A percentile compares a stretch with the other conserved stretches of the same genome.
These are phyloP conservation scores for Lampris megalopsis DNA, from an alignment of 2,113 vertebrate species.

Conservation along the genomic window DNA sequence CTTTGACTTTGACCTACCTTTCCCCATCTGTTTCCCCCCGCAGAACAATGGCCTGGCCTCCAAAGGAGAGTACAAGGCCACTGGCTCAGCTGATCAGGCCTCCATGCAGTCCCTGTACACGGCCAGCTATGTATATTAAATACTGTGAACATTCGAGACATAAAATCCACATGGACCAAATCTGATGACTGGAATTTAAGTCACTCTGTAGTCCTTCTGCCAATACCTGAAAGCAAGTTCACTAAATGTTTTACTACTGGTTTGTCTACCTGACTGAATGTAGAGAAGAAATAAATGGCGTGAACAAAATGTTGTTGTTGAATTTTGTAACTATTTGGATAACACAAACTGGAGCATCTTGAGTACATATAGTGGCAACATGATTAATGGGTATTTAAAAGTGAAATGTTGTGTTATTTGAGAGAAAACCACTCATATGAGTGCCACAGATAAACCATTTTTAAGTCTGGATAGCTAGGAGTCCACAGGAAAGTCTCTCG, in stretches of 20 bases:
- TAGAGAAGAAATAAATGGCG: conserved; percentile 57
- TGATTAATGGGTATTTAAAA: too few species aligned
- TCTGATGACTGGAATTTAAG: conserved; percentile 15
- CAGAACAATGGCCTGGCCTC: conserved; percentile 93
- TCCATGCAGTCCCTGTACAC: conserved; percentile 92
- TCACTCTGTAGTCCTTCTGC: conserved; percentile 13
- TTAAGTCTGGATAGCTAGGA: too few species aligned
- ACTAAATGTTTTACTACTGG: conserved; percentile 40
- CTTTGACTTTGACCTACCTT: conserved; percentile 64
- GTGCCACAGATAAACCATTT: too few species aligned
- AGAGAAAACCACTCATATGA: too few species aligned
- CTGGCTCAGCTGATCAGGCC: conserved; percentile 82
- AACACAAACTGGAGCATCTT: too few species aligned
- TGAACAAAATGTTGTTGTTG: conserved; percentile 36
- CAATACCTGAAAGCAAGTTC: conserved; percentile 18
- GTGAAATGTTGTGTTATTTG: too few species aligned
- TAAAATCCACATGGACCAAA: conserved; percentile 62
- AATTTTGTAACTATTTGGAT: neutral
- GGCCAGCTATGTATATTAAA: conserved; percentile 92
- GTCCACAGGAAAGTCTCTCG: too few species aligned
- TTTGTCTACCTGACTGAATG: conserved; percentile 43
- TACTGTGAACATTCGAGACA: conserved; percentile 24
- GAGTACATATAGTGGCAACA: too few species aligned
- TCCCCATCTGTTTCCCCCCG: conserved; percentile 26
- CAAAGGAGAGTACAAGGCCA: conserved; percentile 89